Evolutionary conservation across 2,888 invertebrate genomes (phyloP).

Genomic region (Nephrotoma guestfalica): DNA sequence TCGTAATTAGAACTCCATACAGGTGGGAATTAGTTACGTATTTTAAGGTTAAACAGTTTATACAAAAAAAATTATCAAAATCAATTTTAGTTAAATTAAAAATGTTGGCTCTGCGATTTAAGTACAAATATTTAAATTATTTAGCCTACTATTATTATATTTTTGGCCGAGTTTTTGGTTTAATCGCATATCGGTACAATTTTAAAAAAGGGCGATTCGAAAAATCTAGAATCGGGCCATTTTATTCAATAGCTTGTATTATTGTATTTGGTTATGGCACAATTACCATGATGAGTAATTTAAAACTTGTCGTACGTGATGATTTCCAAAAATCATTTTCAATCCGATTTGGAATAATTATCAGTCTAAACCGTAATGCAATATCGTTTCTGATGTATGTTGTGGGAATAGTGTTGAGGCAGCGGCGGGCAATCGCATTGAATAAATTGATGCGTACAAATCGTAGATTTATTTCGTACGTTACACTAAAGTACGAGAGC

Average conservation of each 20-base stretch:
- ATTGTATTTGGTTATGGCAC: neutral
- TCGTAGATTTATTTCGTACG: neutral
- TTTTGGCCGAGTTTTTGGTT: neutral
- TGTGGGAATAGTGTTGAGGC: neutral
- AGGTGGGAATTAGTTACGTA: too few relatives aligned
- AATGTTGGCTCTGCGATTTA: neutral
- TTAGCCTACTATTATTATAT: neutral
- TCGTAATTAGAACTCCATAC: too few relatives aligned
- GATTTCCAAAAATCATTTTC: neutral
- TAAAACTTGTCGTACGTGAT: neutral
- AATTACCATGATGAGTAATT: neutral
- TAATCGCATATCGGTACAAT: neutral
- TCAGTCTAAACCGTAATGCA: neutral
- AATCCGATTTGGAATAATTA: neutral
- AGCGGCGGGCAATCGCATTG: neutral
- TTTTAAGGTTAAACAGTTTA: too few relatives aligned
- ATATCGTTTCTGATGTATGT: neutral
- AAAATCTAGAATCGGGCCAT: neutral
- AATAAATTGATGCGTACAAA: neutral
- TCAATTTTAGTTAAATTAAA: neutral
- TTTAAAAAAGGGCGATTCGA: neutral
- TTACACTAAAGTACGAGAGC: neutral
- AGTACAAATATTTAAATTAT: neutral
- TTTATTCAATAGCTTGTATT: neutral
- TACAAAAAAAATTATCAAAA: too few relatives aligned